These are phyloP conservation scores for Australoheros scitulus DNA, from an alignment of 2,113 vertebrate species.

Conservation along the genomic window DNA sequence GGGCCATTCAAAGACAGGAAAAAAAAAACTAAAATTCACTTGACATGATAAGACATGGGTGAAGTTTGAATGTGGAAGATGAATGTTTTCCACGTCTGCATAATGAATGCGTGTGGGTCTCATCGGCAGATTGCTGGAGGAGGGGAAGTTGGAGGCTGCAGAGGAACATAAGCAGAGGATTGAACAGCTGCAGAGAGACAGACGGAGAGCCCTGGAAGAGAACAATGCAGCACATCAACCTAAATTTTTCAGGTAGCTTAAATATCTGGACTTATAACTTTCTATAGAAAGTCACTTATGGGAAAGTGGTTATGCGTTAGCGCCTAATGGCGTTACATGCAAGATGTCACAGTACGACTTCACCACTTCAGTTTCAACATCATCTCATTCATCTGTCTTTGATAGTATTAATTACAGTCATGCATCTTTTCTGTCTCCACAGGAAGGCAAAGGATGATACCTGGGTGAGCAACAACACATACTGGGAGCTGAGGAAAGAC, in stretches of 20 bases:
- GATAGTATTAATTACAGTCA: background rate
- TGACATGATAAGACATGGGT: background rate
- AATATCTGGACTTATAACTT: background rate
- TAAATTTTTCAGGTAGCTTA: slow-evolving; percentile 90
- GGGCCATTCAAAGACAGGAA: background rate
- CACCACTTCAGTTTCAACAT: no score
- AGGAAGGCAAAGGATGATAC: slow-evolving; percentile 90
- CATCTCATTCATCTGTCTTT: background rate
- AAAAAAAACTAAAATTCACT: background rate
- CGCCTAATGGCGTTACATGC: background rate
- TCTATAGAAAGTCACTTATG: background rate
- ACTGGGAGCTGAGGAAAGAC: slow-evolving; percentile 91
- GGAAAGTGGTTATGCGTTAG: background rate
- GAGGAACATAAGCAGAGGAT: slow-evolving; percentile 93
- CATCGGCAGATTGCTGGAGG: slow-evolving; percentile 88
- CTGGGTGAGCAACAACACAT: slow-evolving; percentile 94
- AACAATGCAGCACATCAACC: slow-evolving; percentile 86
- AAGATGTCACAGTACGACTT: no score
- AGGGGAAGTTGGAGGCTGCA: slow-evolving; percentile 90
- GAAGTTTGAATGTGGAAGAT: background rate
- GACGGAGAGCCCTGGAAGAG: slow-evolving; percentile 88
- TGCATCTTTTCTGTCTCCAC: background rate
- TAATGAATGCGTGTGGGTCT: slow-evolving; percentile 21
- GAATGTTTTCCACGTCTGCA: slow-evolving; percentile 18
- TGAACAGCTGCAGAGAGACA: slow-evolving; percentile 92